phyloP scores from a whole-genome alignment of 2,113 vertebrate species.

The Raja brachyura region DNA sequence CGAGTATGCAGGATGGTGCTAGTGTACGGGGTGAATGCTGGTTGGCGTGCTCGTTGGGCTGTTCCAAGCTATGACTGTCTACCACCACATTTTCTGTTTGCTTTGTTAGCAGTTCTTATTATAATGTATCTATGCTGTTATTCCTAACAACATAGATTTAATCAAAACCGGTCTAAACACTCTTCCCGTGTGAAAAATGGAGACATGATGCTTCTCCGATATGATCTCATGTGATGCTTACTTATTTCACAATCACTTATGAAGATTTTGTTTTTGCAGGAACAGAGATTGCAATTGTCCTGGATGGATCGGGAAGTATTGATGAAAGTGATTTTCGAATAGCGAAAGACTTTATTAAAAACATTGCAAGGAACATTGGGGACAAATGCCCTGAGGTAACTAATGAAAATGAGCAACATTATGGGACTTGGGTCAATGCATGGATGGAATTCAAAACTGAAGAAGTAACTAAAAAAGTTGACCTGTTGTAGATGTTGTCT shows the following conservation, averaged over 20 bases:
- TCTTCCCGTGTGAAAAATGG: too few relatives aligned
- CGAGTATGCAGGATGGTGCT: too few relatives aligned
- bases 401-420: not conserved
- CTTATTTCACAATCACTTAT: constrained; percentile 8
- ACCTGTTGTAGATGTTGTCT: too few relatives aligned
- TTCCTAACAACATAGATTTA: not conserved
- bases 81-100: too few relatives aligned
- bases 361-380: constrained; percentile 58
- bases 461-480: not conserved
- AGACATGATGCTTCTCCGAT: not conserved
- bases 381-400: constrained; percentile 60
- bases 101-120: too few relatives aligned
- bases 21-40: too few relatives aligned
- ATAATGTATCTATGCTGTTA: too few relatives aligned
- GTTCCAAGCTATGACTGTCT: too few relatives aligned
- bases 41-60: too few relatives aligned
- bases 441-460: not conserved
- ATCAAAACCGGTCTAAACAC: not conserved
- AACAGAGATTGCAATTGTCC: constrained; percentile 62
- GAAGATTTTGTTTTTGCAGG: constrained; percentile 44
- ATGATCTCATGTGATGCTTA: not conserved
- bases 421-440: not conserved
- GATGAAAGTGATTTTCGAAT: constrained; percentile 51
- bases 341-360: constrained; percentile 64
- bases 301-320: constrained; percentile 70